Evolutionary conservation across 2,888 invertebrate genomes (phyloP), one percentile per base, ranked within the genome.

Genomic region (Caenorhabditis sinica): DNA sequence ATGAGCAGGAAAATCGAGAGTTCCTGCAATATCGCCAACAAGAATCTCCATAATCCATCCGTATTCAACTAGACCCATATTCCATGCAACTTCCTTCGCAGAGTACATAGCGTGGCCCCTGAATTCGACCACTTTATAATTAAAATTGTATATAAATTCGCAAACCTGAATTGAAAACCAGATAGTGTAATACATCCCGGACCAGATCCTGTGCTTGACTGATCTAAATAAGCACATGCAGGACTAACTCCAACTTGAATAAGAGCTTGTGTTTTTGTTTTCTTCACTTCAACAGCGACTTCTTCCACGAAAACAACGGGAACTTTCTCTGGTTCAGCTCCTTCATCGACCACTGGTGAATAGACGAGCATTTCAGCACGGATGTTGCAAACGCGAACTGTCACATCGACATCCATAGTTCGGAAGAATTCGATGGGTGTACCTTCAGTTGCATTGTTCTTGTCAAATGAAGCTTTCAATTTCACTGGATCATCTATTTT

Each of bases 51-150:
- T 95, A 90, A 98, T 94, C 99, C 99, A 99, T 0, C 96, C 97
- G 93, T 99, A 99, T 93, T 99, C 99, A 23, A 98, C 94, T 0
- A 98, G 97, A 91, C 98, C 98, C 93, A 97, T 96, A 91, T 97
- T 97, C 25, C 97, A 94, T 11, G 95, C 95, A 85, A 97, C 95
- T 74, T 96, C 97, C 25, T 75, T 74, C 23, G 84, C n/a, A 89
- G 98, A 98, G 93, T 98, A 99, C 95, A 97, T 96, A 0, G 97
- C 97, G 93, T 97, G 97, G 0, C 98, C 98, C 89, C 98, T 95
- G 73, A 58, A 81, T 60, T 25, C 30, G 30, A 40, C 6, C 6
- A 40, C 6, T 58, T 28, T 2, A 58, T 11, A 28, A 28, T 30
- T 2, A 20, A 30, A 28, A 45, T 1, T 28, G 1, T n/a, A n/a